phyloP scores from a whole-genome alignment of 2,888 invertebrate genomes.

The Ornithoptera alexandrae region DNA sequence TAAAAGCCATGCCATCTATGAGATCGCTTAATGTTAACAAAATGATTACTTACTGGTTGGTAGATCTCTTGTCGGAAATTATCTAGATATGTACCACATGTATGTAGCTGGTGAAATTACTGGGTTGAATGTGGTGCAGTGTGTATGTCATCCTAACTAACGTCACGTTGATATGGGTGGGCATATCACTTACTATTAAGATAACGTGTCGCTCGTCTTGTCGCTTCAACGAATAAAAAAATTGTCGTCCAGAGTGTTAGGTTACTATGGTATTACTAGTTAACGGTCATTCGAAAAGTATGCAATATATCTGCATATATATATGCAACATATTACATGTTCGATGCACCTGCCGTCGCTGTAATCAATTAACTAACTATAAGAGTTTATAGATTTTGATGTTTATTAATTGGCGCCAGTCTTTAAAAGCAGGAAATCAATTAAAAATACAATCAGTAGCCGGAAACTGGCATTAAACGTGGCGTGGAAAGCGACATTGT shows the following conservation, averaged over 20 bases:
- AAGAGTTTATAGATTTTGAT: neutral
- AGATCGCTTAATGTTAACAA: neutral
- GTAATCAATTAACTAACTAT: neutral
- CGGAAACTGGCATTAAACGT: slow-evolving; percentile 20
- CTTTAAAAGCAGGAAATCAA: slow-evolving; percentile 22
- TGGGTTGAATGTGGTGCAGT: too few species aligned
- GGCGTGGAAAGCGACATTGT: slow-evolving; percentile 24
- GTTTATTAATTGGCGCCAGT: slow-evolving; percentile 8
- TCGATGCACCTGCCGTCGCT: neutral
- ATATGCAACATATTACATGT: neutral
- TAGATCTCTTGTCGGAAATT: too few species aligned
- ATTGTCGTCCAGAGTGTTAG: neutral
- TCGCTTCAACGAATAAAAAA: too few species aligned
- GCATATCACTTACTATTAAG: too few species aligned
- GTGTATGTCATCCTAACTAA: too few species aligned
- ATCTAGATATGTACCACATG: too few species aligned
- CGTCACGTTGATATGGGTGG: too few species aligned
- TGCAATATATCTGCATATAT: neutral
- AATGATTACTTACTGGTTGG: neutral
- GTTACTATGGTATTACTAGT: neutral
- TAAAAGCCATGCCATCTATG: too few species aligned
- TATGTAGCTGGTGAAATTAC: too few species aligned
- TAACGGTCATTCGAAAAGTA: neutral
- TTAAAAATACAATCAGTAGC: slow-evolving; percentile 25
- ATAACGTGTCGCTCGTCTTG: too few species aligned